Percentiles rank a stretch among this genome's conserved stretches.
Evolutionary conservation across 2,797 vertebrate genomes (phyloP).

Genomic region (Notolepis coatsorum): DNA sequence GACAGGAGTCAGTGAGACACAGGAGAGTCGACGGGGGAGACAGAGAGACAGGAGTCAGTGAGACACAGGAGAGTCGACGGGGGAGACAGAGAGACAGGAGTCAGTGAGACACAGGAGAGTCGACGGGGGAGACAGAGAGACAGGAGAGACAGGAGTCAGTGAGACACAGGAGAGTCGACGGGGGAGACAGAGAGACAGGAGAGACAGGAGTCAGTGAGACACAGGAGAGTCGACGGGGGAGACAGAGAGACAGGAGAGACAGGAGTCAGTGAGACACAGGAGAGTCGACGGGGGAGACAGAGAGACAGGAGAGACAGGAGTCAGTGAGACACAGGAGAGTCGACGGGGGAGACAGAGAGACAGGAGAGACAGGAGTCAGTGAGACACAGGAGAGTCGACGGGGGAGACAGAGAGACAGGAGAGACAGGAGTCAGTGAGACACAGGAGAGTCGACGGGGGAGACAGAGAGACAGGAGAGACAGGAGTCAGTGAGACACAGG

Average conservation of each 20-base stretch:
- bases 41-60: background rate
- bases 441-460: background rate
- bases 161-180: too few relatives aligned
- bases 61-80: too few relatives aligned
- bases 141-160: background rate
- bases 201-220: constrained; percentile 7
- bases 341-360: background rate
- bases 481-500: too few relatives aligned
- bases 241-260: background rate
- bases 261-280: too few relatives aligned
- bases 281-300: too few relatives aligned
- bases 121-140: background rate
- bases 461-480: background rate
- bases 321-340: constrained; percentile 5
- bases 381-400: too few relatives aligned
- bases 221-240: background rate
- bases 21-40: background rate
- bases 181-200: too few relatives aligned
- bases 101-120: background rate
- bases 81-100: too few relatives aligned
- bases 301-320: constrained; percentile 1
- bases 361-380: background rate
- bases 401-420: too few relatives aligned
- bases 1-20: constrained; percentile 2
- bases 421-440: constrained; percentile 7